Base-by-base conservation (phyloP, 2,888 invertebrate species). In the Oscheius sp. region DNA sequence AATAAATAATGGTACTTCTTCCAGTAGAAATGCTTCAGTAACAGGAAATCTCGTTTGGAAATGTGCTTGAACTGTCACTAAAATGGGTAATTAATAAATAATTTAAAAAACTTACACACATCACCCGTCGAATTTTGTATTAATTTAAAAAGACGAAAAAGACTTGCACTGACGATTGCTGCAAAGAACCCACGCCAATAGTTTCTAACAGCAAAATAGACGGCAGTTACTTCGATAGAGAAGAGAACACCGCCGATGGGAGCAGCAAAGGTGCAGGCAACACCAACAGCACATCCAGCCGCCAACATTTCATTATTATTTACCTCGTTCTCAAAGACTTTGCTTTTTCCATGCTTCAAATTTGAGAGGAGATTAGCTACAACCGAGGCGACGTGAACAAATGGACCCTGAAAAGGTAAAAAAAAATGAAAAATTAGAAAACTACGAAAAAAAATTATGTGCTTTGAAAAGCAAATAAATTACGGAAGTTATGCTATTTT, bases 101-200 rank as follows among this genome's bases (percentile, higher is more conserved):
- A 49, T 17, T 28, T 26, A 32, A 51, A 20, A 30, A n/a, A 32
- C 54, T 54, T 8, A 54, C 54, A 17, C 14, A 41, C 41, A 14
- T 59, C 59, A 6, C 30, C 24, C 2, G 24, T 44, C n/a, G 59
- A 4, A 26, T 59, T 59, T 28, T 41, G 41, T 28, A 59, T 17
- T n/a, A 44, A 20, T 26, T 59, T 59, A 30, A 59, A 36, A 22
- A 67, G 22, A 8, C 54, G 33, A 36, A 67, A 62, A n/a, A 67
- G 45, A 24, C 95, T 93, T 14, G 97, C 97, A 63, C 95, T 94
- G 87, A 95, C 95, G 30, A 95, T 95, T 0, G 97, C 95, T 0
- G 96, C 93, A 87, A 96, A 97, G 88, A 97, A 97, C 0, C 95
- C 96, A 36, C 96, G 89, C 97, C 97, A 98, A 47, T 98, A 98